Conservation (phyloP, 2,113 vertebrate species). For the Raja brachyura region DNA sequence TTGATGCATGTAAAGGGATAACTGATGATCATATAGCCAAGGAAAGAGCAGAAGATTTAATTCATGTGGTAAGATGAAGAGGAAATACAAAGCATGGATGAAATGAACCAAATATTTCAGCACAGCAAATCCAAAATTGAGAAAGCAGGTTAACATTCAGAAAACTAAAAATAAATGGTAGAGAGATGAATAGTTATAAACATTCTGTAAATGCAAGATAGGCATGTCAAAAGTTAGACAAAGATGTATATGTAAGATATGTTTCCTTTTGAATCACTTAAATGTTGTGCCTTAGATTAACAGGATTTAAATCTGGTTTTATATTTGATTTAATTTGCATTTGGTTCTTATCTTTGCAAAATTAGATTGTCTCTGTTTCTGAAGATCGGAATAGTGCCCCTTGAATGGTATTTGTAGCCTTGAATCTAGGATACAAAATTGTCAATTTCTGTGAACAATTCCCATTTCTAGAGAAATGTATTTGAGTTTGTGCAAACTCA, state of each 20-base stretch:
- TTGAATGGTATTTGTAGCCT: neutral
- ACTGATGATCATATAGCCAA: too few relatives aligned
- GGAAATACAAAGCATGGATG: too few relatives aligned
- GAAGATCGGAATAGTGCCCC: neutral
- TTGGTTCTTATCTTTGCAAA: neutral
- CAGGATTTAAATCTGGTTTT: neutral
- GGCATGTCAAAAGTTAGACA: neutral
- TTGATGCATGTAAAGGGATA: too few relatives aligned
- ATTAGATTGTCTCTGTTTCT: neutral
- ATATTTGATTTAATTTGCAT: neutral
- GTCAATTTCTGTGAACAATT: too few relatives aligned
- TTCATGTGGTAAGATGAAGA: too few relatives aligned
- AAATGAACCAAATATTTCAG: too few relatives aligned
- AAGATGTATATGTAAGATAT: neutral
- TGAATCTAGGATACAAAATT: neutral
- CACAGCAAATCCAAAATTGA: neutral
- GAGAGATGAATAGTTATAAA: neutral
- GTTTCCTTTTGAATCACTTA: neutral
- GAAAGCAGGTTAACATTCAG: neutral
- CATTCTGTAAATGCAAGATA: neutral
- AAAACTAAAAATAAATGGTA: neutral
- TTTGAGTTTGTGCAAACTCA: neutral
- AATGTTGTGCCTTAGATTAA: neutral
- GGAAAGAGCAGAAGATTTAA: too few relatives aligned
- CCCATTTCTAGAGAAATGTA: neutral